Conservation (phyloP, 2,888 invertebrate genomes). For the Ochropleura plecta region DNA sequence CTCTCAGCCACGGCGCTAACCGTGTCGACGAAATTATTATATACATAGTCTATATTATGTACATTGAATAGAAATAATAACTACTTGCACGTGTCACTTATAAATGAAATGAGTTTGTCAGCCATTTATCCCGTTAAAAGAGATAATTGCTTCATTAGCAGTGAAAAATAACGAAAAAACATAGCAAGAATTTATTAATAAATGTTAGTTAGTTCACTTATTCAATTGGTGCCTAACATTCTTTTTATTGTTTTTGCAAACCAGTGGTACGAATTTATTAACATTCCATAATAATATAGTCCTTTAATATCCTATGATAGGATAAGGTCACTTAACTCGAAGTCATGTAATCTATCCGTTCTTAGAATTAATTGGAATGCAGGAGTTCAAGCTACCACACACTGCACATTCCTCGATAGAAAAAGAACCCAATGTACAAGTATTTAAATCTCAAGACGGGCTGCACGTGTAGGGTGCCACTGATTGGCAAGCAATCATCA, state of each 20-base stretch:
- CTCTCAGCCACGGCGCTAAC: too few species aligned
- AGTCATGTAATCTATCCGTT: constrained; percentile 43
- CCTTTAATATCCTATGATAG: constrained; percentile 6
- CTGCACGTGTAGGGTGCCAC: constrained; percentile 76
- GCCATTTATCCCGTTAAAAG: constrained; percentile 18
- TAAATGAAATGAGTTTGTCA: constrained; percentile 4
- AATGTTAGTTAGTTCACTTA: not conserved
- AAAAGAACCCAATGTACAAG: constrained; percentile 5
- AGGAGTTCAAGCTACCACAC: not conserved
- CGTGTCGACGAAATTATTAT: too few species aligned
- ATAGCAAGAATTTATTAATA: not conserved
- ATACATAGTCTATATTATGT: not conserved
- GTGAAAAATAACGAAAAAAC: not conserved
- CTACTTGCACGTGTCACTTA: constrained; percentile 23
- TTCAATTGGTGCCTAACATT: not conserved
- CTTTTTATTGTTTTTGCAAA: not conserved
- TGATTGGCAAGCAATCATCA: constrained; percentile 83
- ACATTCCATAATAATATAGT: constrained; percentile 21
- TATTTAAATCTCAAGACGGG: constrained; percentile 24
- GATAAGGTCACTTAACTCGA: constrained; percentile 14
- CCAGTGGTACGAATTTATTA: not conserved
- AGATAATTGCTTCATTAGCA: constrained; percentile 9
- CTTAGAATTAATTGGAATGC: constrained; percentile 46
- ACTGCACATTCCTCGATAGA: constrained; percentile 8
- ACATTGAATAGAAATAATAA: constrained; percentile 7